Evolutionary conservation across 1,140 invertebrate species (phyloP), one percentile per base, ranked within the genome.

Genomic region (Pomphorhynchus laevis): DNA sequence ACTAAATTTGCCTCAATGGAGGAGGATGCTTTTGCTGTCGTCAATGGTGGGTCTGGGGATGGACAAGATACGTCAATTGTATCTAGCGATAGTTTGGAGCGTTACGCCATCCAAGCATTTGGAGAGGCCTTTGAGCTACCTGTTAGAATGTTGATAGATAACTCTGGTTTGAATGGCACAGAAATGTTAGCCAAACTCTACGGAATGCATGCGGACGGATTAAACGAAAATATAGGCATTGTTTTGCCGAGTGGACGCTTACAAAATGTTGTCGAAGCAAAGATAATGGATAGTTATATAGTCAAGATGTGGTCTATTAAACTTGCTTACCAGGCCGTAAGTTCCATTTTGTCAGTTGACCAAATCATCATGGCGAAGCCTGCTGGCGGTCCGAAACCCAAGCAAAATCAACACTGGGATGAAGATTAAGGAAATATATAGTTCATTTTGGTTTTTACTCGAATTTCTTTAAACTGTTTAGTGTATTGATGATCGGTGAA

Each of bases 281-380:
- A 45, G 20, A 47, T 58, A 18, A 20, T 54, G 24, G 55, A 57
- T 64, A 60, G 80, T 1, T 89, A 69, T 52, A 50, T 73, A 21
- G 67, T 69, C 1, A 98, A 95, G 57, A 64, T 67, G 45, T 91
- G 82, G 76, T 82, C 68, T 4, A 55, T 98, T 17, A 84, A 89
- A 51, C 89, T 91, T 61, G 79, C 86, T 1, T 72, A 76, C 0
- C 67, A 71, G 46, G 77, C 77, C 11, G 79, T 82, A 1, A 68
- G 69, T 38, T 91, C 84, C 1, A 72, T 98, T 48, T 63, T 98
- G 4, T 71, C 74, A 56, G 75, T 98, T n/a, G 82, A 98, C 62
- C 62, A 66, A 59, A 91, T 95, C 44, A 91, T 95, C 42, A 89
- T 91, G 77, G 77, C 84, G 1, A 93, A 91, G 58, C 65, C 71